These are phyloP conservation scores for Anomalospiza imberbis DNA, from an alignment of 2,797 vertebrate species.

Conservation along the genomic window DNA sequence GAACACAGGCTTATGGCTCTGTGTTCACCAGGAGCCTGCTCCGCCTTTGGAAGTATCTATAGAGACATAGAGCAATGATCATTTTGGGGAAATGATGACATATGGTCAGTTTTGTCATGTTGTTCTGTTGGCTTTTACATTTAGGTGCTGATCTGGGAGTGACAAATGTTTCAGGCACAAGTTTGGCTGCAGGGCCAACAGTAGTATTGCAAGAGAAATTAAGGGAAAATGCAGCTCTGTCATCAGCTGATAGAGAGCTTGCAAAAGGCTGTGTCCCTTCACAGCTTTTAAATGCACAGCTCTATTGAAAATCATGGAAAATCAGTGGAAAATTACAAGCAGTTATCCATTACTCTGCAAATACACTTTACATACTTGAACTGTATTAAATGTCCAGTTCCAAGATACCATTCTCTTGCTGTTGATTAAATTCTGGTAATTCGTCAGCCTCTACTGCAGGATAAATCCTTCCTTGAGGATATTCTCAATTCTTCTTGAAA, in stretches of 20 bases:
- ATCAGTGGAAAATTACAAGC: not conserved
- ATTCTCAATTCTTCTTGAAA: not conserved
- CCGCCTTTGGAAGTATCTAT: rapidly evolving
- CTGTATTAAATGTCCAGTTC: not conserved
- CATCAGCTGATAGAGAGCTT: not conserved
- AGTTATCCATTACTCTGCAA: constrained; percentile 4
- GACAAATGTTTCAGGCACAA: not conserved
- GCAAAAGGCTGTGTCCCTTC: not conserved
- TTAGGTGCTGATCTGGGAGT: not conserved
- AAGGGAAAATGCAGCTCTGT: not conserved
- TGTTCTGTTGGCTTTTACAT: not conserved
- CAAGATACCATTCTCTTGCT: not conserved
- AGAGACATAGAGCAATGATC: not conserved
- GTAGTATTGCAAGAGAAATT: not conserved
- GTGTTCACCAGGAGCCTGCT: not conserved
- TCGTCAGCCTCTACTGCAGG: not conserved
- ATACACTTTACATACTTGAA: not conserved
- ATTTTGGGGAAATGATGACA: not conserved
- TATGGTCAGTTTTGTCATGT: not conserved
- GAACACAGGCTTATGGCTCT: not conserved
- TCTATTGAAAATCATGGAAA: not conserved
- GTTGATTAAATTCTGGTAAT: not conserved
- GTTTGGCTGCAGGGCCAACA: not conserved
- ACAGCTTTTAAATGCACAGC: not conserved
- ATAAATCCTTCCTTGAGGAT: not conserved